phyloP scores from a whole-genome alignment of 1,140 invertebrate genomes.

The Scaptomyza pallida region DNA sequence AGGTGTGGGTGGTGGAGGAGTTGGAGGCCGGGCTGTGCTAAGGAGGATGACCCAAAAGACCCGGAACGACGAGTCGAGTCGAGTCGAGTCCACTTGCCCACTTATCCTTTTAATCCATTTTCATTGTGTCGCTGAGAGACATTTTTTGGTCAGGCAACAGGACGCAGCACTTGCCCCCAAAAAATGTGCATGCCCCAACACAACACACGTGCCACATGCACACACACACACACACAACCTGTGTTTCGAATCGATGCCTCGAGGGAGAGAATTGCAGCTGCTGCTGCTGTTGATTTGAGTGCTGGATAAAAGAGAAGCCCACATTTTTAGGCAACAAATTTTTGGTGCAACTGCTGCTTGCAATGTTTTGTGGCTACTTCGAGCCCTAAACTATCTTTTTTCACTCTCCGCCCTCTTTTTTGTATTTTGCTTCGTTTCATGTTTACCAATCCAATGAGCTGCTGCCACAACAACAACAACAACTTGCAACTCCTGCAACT shows the following conservation, averaged over 20 bases:
- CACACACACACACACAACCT: not conserved
- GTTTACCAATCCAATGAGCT: constrained; percentile 40
- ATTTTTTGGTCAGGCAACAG: constrained; percentile 24
- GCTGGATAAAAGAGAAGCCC: constrained; percentile 8
- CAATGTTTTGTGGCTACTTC: not conserved
- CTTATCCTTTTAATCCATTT: constrained; percentile 57
- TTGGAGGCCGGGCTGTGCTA: too few species aligned
- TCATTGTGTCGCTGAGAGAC: constrained; percentile 35
- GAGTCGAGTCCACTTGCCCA: constrained; percentile 11
- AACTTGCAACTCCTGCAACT: not conserved
- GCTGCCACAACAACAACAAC: constrained; percentile 3
- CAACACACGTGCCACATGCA: not conserved
- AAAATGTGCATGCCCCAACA: constrained; percentile 17
- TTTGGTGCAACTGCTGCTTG: constrained; percentile 2
- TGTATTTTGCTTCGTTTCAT: constrained; percentile 4
- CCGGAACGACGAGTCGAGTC: not conserved
- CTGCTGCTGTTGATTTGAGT: constrained; percentile 35
- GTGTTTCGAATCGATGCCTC: constrained; percentile 20
- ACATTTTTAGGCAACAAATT: constrained; percentile 17
- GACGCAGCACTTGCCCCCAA: constrained; percentile 14
- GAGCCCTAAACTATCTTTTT: too few species aligned
- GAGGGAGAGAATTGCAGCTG: not conserved
- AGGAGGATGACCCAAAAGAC: not conserved
- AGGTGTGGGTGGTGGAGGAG: not conserved
- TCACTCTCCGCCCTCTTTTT: too few species aligned